Base-by-base conservation (phyloP, 1,140 invertebrate species). In the Proctacanthus coquilletti region DNA sequence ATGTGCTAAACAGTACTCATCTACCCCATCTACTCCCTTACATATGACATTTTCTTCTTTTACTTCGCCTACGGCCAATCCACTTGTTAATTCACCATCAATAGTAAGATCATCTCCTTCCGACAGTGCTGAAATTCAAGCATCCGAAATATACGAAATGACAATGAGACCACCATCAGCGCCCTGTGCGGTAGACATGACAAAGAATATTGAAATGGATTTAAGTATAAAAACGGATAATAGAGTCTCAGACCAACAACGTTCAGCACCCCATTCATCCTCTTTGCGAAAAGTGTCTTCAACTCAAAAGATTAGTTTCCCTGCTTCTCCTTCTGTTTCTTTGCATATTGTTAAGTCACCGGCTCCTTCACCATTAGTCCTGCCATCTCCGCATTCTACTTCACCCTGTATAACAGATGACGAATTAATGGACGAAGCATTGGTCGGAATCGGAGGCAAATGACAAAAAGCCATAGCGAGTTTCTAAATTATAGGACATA, bases 371-470 rank as follows among this genome's bases (percentile, higher is more conserved):
- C 77, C 76, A 0, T 55, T 77, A 8, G 66, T 78, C 11, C 69
- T 70, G 3, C 70, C 75, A 2, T 79, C 79, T 5, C 80, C 78
- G 3, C 77, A 79, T 49, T 80, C 78, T 4, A 72, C 74, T 23
- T 84, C 83, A 2, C 82, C 84, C 4, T 80, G 76, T 45, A 78
- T 82, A 39, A 84, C 84, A 39, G 84, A 89, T 48, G 84, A 89
- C 55, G 84, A 89, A 49, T 70, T 88, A 2, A 86, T 88, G 78
- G 84, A 89, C 53, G 84, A 85, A 52, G 82, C 84, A 2, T 61
- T 88, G 15, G 78, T 82, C 21, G 80, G 80, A 31, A 63, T 77
- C 14, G 62, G 77, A 17, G 17, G 71, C 17, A 74, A 74, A 62
- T 74, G 64, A 68, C 18, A 30, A 14, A 27, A n/a, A n/a, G n/a